Base-by-base conservation (phyloP, 2,888 invertebrate genomes). In the Xanthia togata region DNA sequence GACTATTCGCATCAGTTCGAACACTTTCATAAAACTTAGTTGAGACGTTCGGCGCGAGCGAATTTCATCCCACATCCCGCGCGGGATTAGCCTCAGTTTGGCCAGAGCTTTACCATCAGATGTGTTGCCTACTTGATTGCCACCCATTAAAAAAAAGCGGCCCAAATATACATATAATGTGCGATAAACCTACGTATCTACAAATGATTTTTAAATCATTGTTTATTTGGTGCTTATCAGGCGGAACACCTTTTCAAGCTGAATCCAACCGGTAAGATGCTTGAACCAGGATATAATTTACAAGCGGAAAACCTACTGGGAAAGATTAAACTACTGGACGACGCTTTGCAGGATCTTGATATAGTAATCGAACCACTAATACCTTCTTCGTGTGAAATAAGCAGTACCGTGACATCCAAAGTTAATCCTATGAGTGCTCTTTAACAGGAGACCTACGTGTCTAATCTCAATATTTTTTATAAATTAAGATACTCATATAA, bases 191-290 rank as follows among this genome's bases (percentile, higher is more conserved):
- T 41, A 44, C 44, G 4, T 47, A 23, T 44, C 57, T 31, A 64
- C 38, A 20, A 62, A 20, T 17, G 70, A 72, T 73, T 57, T 64
- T 77, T 55, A 70, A 65, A 78, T 78, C 11, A 67, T 41, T 59
- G 84, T 92, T 35, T 82, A 69, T 87, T 87, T 87, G 81, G 72
- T 80, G 67, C 73, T 82, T 60, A 74, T 82, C 89, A 97, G 97
- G 97, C 98, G 0, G 98, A 98, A 93, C 97, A 97, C 91, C 92
- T 98, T 70, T 98, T 98, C 93, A 97, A 97, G 89, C 95, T 97
- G 89, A 98, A 98, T 92, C 97, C 98, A 0, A 97, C 97, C 84
- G 98, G 98, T 0, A 97, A 97, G 92, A 97, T 98, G 97, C 97
- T 98, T 76, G 97, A 97, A 90, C 97, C 97, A 0, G 97, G 97